Evolutionary conservation across 64 coral and sea anemone species (phyloP), one percentile per base, ranked within the genome.

Genomic region (Montipora capricornis): DNA sequence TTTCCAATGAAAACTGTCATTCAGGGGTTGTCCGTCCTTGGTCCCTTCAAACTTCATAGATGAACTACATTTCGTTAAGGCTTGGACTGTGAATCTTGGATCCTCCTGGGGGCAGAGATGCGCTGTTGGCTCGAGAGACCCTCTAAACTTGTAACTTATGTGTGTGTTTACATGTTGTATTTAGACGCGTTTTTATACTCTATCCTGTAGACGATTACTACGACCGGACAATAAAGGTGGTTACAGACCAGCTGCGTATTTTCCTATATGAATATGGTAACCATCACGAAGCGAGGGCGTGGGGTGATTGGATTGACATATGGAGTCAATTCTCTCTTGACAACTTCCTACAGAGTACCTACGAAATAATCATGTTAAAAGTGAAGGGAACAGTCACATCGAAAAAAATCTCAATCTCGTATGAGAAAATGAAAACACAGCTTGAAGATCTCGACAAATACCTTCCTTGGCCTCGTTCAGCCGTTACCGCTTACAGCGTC

Each of bases 291-390:
- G 52, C 52, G 9, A 55, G 0, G 52, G 52, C 52, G 5, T 91
- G 89, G 89, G 22, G 22, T 57, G 13, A 69, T 10, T 91, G 89
- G 89, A 91, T 81, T 82, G 89, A 91, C 58, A 6, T 81, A 29
- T 91, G 89, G 77, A 82, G 89, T 82, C 89, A 91, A 20, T 91
- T 91, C 55, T 14, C 89, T 73, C 70, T 91, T 20, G 66, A 91
- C 49, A 69, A 78, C 3, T 91, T 91, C 77, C 8, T 91, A 13
- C 77, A 91, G 45, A 91, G 89, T 80, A 91, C 47, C 49, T 55
- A 81, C 68, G 78, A 81, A 53, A 64, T 50, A 26, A 68, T 91
- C 24, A 46, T 20, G 49, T 69, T 77, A 91, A 91, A 91, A 81
- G 14, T 91, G 17, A 5, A 20, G n/a, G 50, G 17, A 4, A 70